Percentiles rank a stretch among this genome's conserved stretches.
phyloP scores from a whole-genome alignment of 2,797 vertebrate genomes.

The Esox lucius region DNA sequence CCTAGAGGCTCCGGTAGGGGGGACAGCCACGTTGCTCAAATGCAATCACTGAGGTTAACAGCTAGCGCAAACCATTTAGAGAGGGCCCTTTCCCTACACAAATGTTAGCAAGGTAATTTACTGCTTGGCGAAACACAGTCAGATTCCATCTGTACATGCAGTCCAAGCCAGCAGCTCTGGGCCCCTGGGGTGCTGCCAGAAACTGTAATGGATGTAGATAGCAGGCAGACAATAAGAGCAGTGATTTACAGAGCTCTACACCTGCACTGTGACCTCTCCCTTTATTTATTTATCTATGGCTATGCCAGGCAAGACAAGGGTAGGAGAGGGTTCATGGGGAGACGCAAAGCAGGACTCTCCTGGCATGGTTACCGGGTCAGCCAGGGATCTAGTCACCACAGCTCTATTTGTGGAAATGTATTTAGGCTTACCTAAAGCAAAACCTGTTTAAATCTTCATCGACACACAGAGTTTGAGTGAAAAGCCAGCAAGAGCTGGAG shows the following conservation, averaged over 20 bases:
- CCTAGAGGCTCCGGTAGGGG: background rate
- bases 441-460: background rate
- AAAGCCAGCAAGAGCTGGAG: background rate
- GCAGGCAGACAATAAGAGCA: slow-evolving; percentile 37
- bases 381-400: background rate
- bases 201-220: slow-evolving; percentile 35
- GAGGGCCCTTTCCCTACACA: slow-evolving; percentile 27
- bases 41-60: slow-evolving; percentile 28
- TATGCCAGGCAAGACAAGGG: background rate
- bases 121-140: slow-evolving; percentile 48
- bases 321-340: background rate
- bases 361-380: background rate
- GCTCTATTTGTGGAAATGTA: background rate
- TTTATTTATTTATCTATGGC: slow-evolving; percentile 1
- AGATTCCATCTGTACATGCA: slow-evolving; percentile 45
- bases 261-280: slow-evolving; percentile 15
- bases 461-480: background rate
- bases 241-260: slow-evolving; percentile 31
- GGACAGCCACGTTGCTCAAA: background rate
- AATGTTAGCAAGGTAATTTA: slow-evolving; percentile 51
- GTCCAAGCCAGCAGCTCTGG: slow-evolving; percentile 21
- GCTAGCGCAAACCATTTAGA: slow-evolving; percentile 32
- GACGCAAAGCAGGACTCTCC: background rate
- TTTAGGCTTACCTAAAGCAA: background rate
- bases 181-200: slow-evolving; percentile 11